Base-by-base conservation (phyloP, 2,888 invertebrate species). In the Silvanus unidentatus region DNA sequence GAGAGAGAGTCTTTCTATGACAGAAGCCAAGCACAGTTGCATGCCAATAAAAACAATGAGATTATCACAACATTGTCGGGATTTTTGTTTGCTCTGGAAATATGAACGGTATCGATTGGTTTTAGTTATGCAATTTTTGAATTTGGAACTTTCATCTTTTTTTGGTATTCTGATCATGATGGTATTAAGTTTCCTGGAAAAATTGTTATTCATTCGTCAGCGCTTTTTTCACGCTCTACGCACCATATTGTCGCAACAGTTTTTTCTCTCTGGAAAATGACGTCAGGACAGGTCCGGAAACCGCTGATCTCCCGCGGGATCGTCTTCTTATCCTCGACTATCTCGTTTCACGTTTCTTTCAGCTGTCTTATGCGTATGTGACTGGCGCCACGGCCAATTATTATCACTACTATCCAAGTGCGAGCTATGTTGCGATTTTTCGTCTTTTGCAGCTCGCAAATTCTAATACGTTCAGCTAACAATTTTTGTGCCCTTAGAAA, bases 41-140 rank as follows among this genome's bases (percentile, higher is more conserved):
- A 34, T 49, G 49, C 49, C 49, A 49, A 49, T 49, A 29, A 22
- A 49, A 49, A 49, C 49, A 49, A 49, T 49, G 39, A 8, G 22
- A 22, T 22, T 22, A 22, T 22, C 22, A 22, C n/a, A n/a, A n/a
- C n/a, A 22, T 8, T 5, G 22, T 22, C 22, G 22, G 22, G 8
- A 22, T 22, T 22, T 22, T 22, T 22, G 22, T 22, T 22, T 22
- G 8, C 8, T 22, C 22, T 22, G 3, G 4, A 22, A 22, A 22
- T 8, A 22, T 3, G 8, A 22, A 22, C 8, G 8, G 4, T 22
- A 5, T 22, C 22, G 8, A 22, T 8, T 22, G 8, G 8, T 8
- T 22, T 8, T 22, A 3, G 8, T 22, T 22, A 22, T 22, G 8
- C 8, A 22, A 22, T 22, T 22, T 22, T 22, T 5, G 22, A 22